Evolutionary conservation across 2,888 invertebrate genomes (phyloP).

Genomic region (Phania funesta): DNA sequence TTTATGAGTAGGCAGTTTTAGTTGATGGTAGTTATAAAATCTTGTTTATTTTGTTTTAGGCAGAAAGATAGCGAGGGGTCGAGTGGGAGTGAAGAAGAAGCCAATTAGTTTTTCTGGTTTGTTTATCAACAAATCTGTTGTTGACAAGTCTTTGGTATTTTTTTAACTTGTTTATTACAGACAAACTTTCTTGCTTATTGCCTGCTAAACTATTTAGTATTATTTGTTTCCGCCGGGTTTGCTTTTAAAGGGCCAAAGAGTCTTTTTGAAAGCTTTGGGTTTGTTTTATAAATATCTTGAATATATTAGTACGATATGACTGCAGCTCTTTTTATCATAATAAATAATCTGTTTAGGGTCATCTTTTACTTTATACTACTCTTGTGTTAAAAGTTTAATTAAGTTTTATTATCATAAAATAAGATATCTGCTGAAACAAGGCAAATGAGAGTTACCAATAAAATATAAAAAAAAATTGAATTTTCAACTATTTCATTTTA

Average conservation of each 20-base stretch:
- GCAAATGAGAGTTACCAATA: too few species aligned
- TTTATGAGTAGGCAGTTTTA: slow-evolving; percentile 27
- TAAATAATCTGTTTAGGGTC: too few species aligned
- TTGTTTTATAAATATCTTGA: not conserved
- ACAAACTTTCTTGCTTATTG: not conserved
- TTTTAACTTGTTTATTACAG: slow-evolving; percentile 1
- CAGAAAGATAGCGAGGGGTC: not conserved
- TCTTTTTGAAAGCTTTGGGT: not conserved
- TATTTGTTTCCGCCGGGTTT: slow-evolving; percentile 32
- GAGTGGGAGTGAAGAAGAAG: not conserved
- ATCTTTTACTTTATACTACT: not conserved
- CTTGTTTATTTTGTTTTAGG: not conserved
- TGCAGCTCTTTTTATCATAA: not conserved
- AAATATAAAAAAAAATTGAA: too few species aligned
- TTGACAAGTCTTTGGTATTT: slow-evolving; percentile 43
- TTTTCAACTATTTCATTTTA: too few species aligned
- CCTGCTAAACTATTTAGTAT: not conserved
- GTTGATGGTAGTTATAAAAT: not conserved
- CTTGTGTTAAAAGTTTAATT: not conserved
- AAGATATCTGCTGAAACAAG: too few species aligned
- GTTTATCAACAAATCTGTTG: slow-evolving; percentile 54
- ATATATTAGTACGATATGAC: not conserved
- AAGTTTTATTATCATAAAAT: not conserved
- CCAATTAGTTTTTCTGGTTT: not conserved
- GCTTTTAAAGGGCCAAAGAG: slow-evolving; percentile 12